These are phyloP conservation scores for Monochamus alternatus DNA, from an alignment of 2,888 invertebrate species.

Conservation along the genomic window DNA sequence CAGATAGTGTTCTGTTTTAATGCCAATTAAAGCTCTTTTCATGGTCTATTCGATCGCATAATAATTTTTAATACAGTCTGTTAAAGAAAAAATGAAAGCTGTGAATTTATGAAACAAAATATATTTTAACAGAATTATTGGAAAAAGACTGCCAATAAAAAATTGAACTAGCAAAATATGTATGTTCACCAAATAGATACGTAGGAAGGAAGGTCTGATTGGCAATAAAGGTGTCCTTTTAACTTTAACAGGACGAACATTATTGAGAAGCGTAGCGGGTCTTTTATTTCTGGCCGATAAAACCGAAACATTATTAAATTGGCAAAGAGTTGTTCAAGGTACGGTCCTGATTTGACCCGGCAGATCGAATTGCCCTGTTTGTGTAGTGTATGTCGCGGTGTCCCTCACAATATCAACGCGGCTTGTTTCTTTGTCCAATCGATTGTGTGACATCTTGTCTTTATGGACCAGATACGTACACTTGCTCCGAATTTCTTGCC, in stretches of 20 bases:
- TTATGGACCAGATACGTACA: conserved; percentile 67
- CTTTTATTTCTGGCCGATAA: conserved; percentile 20
- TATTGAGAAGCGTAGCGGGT: background rate
- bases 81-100: too few species aligned
- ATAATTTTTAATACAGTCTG: too few species aligned
- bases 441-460: conserved; percentile 71
- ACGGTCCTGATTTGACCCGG: conserved; percentile 56
- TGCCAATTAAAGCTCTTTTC: too few species aligned
- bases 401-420: conserved; percentile 65
- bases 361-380: conserved; percentile 68
- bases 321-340: conserved; percentile 26
- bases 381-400: conserved; percentile 66
- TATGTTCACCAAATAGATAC: background rate
- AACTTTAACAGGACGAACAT: conserved; percentile 16
- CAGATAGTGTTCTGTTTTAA: too few species aligned
- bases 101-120: too few species aligned
- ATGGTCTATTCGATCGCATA: too few species aligned
- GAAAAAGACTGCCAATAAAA: background rate
- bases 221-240: conserved; percentile 9
- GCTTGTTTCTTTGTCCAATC: conserved; percentile 69
- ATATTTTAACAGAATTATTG: background rate
- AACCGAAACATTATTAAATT: conserved; percentile 19
- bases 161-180: background rate
- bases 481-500: conserved; percentile 64
- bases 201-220: background rate